A percentile compares a stretch with the other conserved stretches of the same genome.
phyloP scores from a whole-genome alignment of 2,888 invertebrate species.

The Drosophila dives region DNA sequence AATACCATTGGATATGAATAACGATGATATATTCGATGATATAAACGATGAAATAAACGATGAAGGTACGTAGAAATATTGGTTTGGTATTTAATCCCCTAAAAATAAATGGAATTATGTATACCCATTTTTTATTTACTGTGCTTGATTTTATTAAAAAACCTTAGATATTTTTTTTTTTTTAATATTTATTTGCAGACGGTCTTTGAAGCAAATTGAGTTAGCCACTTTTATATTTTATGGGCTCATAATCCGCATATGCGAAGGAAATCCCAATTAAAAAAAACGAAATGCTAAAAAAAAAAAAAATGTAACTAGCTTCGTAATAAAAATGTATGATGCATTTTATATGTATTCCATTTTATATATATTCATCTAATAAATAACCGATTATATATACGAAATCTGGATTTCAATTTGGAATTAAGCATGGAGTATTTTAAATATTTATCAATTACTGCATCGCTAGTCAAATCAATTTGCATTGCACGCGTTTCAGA shows the following conservation, averaged over 20 bases:
- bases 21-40: not conserved
- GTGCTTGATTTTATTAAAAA: not conserved
- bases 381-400: not conserved
- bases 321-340: not conserved
- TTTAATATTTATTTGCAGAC: constrained; percentile 9
- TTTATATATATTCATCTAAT: not conserved
- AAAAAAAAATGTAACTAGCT: not conserved
- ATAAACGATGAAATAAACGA: not conserved
- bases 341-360: not conserved
- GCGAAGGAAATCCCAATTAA: not conserved
- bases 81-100: too few species aligned
- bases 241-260: not conserved
- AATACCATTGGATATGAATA: not conserved
- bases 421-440: not conserved
- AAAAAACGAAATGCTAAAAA: not conserved
- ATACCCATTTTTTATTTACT: not conserved
- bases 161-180: not conserved
- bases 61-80: not conserved
- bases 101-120: not conserved
- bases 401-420: not conserved
- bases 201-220: not conserved
- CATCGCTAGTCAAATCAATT: constrained; percentile 49
- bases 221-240: not conserved
- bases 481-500: constrained; percentile 21
- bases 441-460: constrained; percentile 6